Base-by-base conservation (phyloP, 2,797 vertebrate genomes). In the Sebastes variabilis region DNA sequence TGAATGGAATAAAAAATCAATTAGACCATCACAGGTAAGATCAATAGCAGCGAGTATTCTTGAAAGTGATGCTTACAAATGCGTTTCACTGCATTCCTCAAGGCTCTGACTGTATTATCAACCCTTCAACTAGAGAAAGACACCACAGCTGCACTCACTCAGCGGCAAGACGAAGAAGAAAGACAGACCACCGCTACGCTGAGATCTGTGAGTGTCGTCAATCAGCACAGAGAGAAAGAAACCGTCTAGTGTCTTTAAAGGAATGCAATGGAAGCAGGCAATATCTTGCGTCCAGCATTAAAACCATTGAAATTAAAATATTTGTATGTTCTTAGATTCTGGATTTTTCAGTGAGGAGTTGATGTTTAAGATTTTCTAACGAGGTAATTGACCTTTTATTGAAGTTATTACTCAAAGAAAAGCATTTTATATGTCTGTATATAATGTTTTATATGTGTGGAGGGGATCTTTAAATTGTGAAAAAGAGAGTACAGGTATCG, bases 11-110 rank as follows among this genome's bases (percentile, higher is more conserved):
- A 38, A 24, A 11, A 62, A 71, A 68, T 79, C 78, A 76, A 77
- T 81, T 36, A 27, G 52, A 55, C 16, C 32, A 8, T 62, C 66
- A 24, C 14, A 29, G 13, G 68, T 20, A 3, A 13, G 74, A 77
- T 84, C 77, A 24, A 77, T 49, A 66, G 14, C 62, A 8, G 55
- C 2, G 55, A 75, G 79, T 10, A 27, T 66, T 82, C 66, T 29
- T 60, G 6, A 79, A 78, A 54, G 70, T 11, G 54, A 77, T 65
- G 56, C 54, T 49, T 67, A 30, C 16, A 66, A 77, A 56, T 72
- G 8, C 4, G 49, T 52, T 75, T 67, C 56, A 18, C 32, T 12
- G 30, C 68, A 46, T 80, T 74, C 77, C 72, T 91, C 73, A 56
- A 77, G 82, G 73, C 59, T 82, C 66, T 32, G 54, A 12, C 27